Conservation (phyloP, 2,113 vertebrate genomes). For the Sinocyclocheilus maitianheensis region DNA sequence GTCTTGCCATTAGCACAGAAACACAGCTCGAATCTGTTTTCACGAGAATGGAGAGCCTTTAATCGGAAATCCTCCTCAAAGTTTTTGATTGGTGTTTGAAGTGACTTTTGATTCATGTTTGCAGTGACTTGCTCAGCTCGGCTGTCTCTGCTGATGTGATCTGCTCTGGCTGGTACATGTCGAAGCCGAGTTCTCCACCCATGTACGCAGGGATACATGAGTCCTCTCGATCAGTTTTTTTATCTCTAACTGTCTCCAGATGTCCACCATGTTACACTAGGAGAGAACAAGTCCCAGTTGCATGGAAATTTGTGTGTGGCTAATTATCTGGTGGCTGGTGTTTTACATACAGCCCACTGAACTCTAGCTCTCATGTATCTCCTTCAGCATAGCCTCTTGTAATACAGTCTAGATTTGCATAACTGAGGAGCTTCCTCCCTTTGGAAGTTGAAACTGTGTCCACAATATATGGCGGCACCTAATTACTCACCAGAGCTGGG, state of each 20-base stretch:
- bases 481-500: conserved; percentile 35
- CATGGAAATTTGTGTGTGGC: conserved; percentile 17
- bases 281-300: neutral
- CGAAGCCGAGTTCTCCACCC: conserved; percentile 15
- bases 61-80: conserved; percentile 33
- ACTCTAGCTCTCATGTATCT: conserved; percentile 8
- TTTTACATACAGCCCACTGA: conserved; percentile 4
- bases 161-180: conserved; percentile 26
- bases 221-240: neutral
- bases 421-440: neutral
- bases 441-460: conserved; percentile 17
- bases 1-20: neutral
- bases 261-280: neutral
- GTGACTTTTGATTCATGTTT: conserved; percentile 47
- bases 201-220: conserved; percentile 4
- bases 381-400: conserved; percentile 8
- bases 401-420: conserved; percentile 24
- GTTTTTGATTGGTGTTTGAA: conserved; percentile 20
- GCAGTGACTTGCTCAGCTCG: conserved; percentile 12
- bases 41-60: conserved; percentile 21
- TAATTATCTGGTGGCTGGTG: conserved; percentile 31
- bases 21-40: neutral
- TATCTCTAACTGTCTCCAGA: neutral
- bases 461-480: neutral
- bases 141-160: conserved; percentile 31